phyloP scores from a whole-genome alignment of 64 coral and sea anemone genomes.

The Dendrophyllia cribrosa region DNA sequence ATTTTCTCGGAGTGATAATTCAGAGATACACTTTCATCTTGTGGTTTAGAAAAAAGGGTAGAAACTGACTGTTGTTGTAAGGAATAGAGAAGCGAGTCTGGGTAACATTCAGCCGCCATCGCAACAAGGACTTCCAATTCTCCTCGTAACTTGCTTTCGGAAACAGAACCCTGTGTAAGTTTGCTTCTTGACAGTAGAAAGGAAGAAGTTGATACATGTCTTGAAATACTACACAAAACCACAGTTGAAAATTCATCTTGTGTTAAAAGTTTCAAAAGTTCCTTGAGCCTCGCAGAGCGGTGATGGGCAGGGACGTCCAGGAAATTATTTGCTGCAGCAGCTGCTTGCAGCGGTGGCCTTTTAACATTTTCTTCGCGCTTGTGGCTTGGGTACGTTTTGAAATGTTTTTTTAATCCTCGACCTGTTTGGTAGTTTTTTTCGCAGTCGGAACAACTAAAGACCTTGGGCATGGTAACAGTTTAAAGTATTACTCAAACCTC shows the following conservation, averaged over 20 bases:
- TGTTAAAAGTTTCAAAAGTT: constrained; percentile 20
- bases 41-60: constrained; percentile 39
- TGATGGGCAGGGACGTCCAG: constrained; percentile 22
- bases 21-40: constrained; percentile 20
- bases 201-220: constrained; percentile 23
- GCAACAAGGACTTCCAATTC: constrained; percentile 32
- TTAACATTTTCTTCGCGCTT: background rate
- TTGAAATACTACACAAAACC: background rate
- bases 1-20: background rate
- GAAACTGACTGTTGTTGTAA: constrained; percentile 30
- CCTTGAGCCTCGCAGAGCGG: constrained; percentile 23
- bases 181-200: constrained; percentile 6
- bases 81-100: constrained; percentile 4
- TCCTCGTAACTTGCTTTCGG: constrained; percentile 21
- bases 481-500: constrained; percentile 7
- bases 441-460: constrained; percentile 15
- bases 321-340: constrained; percentile 28
- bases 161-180: constrained; percentile 20
- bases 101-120: background rate
- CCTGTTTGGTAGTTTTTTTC: background rate
- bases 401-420: background rate
- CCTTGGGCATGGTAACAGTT: constrained; percentile 2
- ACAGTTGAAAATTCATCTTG: constrained; percentile 13
- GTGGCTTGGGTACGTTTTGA: constrained; percentile 5
- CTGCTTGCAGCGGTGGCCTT: background rate